These are phyloP conservation scores for Vidua macroura DNA, from an alignment of 2,113 vertebrate species.

Conservation along the genomic window DNA sequence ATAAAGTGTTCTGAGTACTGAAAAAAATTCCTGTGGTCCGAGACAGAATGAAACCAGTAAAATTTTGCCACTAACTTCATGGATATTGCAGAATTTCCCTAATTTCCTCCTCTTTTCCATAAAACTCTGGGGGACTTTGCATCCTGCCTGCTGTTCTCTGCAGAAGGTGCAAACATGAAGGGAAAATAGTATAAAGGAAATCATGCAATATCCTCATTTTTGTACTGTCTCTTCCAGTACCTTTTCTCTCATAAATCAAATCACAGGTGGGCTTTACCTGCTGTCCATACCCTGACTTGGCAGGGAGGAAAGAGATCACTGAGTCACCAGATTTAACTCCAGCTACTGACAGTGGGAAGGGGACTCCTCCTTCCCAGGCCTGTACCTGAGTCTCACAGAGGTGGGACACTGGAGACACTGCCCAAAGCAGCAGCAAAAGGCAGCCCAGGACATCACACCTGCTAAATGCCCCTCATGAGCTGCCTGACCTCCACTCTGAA, in stretches of 20 bases:
- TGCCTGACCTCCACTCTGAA: neutral
- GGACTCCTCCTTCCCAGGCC: neutral
- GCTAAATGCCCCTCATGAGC: neutral
- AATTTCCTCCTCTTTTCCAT: neutral
- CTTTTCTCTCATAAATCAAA: neutral
- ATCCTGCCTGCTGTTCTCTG: neutral
- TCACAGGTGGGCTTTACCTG: neutral
- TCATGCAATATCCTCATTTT: neutral
- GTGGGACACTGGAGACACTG: neutral
- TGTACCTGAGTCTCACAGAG: rapidly evolving
- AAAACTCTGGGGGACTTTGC: neutral
- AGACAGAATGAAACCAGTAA: neutral
- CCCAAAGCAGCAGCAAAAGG: neutral
- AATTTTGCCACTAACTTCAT: neutral
- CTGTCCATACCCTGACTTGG: neutral
- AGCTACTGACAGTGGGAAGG: neutral
- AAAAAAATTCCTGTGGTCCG: neutral
- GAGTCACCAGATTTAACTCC: neutral
- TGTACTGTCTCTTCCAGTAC: neutral
- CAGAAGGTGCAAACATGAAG: neutral
- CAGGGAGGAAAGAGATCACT: neutral
- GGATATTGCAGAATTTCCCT: neutral
- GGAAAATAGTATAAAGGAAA: neutral
- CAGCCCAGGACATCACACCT: neutral
- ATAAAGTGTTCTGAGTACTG: neutral